Evolutionary conservation across 2,888 invertebrate species (phyloP).

Genomic region (Scaptomyza cyrtandrae): DNA sequence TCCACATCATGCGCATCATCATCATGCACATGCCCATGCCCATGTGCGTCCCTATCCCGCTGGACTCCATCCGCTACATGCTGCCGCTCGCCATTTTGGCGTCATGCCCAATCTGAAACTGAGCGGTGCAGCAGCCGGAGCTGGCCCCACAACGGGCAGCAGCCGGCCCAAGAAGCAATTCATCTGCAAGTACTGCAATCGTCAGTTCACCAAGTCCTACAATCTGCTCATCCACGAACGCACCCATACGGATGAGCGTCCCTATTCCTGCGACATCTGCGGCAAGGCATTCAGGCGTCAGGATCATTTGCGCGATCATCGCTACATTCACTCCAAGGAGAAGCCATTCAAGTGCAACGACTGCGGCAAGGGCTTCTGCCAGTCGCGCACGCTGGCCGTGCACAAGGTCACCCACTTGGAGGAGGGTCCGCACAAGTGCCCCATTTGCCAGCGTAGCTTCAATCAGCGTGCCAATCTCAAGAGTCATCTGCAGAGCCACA

Average conservation of each 20-base stretch:
- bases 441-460: conserved; percentile 94
- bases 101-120: conserved; percentile 86
- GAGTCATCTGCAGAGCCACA: conserved; percentile 94
- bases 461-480: conserved; percentile 97
- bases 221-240: conserved; percentile 98
- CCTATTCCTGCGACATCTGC: conserved; percentile 98
- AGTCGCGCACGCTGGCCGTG: conserved; percentile 97
- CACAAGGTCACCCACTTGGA: conserved; percentile 97
- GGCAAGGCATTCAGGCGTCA: conserved; percentile 97
- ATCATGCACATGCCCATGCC: conserved; percentile 61
- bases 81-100: conserved; percentile 84
- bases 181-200: conserved; percentile 98
- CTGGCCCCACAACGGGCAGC: conserved; percentile 84
- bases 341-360: conserved; percentile 99
- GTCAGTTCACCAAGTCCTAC: conserved; percentile 99
- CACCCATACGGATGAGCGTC: conserved; percentile 98
- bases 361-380: conserved; percentile 99
- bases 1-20: conserved; percentile 73
- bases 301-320: conserved; percentile 96
- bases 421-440: conserved; percentile 96
- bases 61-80: conserved; percentile 85
- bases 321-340: conserved; percentile 99
- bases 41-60: conserved; percentile 78
- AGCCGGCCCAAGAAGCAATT: conserved; percentile 92
- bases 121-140: conserved; percentile 80